Base-by-base conservation (phyloP, 2,797 vertebrate genomes). In the Neosalanx taihuensis region DNA sequence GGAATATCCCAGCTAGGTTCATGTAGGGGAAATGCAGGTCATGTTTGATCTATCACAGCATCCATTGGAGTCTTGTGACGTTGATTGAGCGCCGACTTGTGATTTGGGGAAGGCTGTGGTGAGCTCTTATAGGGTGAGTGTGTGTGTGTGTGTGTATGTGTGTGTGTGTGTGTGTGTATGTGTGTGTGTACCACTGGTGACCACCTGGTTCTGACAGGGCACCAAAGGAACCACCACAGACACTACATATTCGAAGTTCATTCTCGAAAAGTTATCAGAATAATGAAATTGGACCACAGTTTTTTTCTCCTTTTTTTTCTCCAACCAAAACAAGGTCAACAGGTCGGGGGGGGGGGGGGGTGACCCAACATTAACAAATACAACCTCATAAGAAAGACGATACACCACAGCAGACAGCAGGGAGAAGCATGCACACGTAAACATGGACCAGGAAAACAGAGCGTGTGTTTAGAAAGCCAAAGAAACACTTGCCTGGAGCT, bases 401-500 rank as follows among this genome's bases (percentile, higher is more conserved):
- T 68, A 72, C 69, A 79, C 64, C 80, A 81, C 7, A 41, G 37
- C 4, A n/a, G 23, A 73, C 62, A 76, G 69, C 61, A 60, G 56
- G 61, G 53, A 53, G 51, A 31, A 31, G 29, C 89, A 90, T 86
- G 85, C 61, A 58, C 37, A 67, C 51, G 33, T 2, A 41, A 6
- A 79, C 18, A 83, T 66, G 76, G 6, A 15, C 18, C 1, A 33
- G 30, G 15, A 73, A 29, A 74, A 74, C 0, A 1, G 71, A 81
- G 30, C 64, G 79, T 80, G 37, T 75, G 71, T 74, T 23, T 68
- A 84, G 66, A 69, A 81, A 85, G 85, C 62, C 81, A 81, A 41
- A 86, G 81, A 75, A 78, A 76, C 92, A 98, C 96, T 97, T 97
- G 94, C 96, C 95, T 97, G 95, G 75, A 95, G 92, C 89, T 96